Base-by-base conservation (phyloP, 2,797 vertebrate species). In the Rhodeus uyekii region DNA sequence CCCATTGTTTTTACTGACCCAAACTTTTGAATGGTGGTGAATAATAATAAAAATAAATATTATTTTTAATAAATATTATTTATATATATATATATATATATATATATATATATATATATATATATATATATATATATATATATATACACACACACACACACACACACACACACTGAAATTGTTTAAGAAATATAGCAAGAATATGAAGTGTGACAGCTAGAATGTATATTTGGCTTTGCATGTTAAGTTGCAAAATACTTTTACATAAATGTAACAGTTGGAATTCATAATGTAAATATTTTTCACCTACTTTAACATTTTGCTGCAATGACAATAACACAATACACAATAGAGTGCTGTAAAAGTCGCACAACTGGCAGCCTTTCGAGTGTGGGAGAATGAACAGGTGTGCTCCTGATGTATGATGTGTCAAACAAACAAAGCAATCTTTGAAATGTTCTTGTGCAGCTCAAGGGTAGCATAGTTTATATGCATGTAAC, bases 321-420 rank as follows among this genome's bases (percentile, higher is more conserved):
- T 22, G 46, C 16, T 60, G 27, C 65, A 18, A 36, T 60, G 27
- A 19, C n/a, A 73, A n/a, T 55, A 73, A 22, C 13, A 18, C n/a
- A 27, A 74, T 24, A 44, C 16, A 72, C 50, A 60, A 19, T 8
- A n/a, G 27, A 48, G 29, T 36, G 32, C 14, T 64, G n/a, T 53
- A n/a, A 64, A 61, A 72, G 29, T 10, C 39, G 55, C 14, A 27
- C 48, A 34, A 61, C 55, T 38, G 53, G 34, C 27, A 4, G 16
- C 42, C 19, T 12, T 68, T 44, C 38, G 44, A 44, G 61, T 6
- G 63, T 82, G 80, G 38, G 80, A 76, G 38, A 82, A 82, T 58
- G 60, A 60, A 58, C 80, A 82, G 39, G 36, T 82, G 80, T 0
- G 1, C 29, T 44, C 5, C 29, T 46, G 36, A 76, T 68, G 22